Base-by-base conservation (phyloP, 2,888 invertebrate species). In the Drosophila greeni region DNA sequence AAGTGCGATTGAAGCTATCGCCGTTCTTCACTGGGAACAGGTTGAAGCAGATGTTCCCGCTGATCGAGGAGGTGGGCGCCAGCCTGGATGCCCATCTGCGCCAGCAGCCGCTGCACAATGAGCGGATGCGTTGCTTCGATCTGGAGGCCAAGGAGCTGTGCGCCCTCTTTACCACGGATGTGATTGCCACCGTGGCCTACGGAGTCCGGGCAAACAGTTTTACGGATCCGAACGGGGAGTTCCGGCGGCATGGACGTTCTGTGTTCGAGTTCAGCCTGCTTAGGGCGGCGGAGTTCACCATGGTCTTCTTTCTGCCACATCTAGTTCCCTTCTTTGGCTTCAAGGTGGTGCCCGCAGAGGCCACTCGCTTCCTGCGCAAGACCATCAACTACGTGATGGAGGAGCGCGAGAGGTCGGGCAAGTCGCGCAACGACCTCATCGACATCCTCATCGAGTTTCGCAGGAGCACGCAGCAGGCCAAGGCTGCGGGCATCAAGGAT, bases 401-500 rank as follows among this genome's bases (percentile, higher is more conserved):
- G 0, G 83, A 88, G 18, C 85, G 91, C 2, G 86, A 89, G 48
- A 74, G 85, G 34, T 85, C 87, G 1, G 89, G 89, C 7, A 67
- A 80, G 8, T 86, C 70, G 1, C 84, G 90, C 23, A 86, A 89
- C 37, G 91, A 91, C 73, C 87, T 91, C 0, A 88, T 91, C 26
- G 91, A 91, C 69, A 84, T 90, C 16, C 80, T 91, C n/a, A 86
- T 91, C 33, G 89, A 90, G 31, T 79, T 90, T 26, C 89, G 86
- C 59, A 56, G 74, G 2, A 86, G 88, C 42, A 89, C 90, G 36
- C 86, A 75, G 23, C 52, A 70, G 88, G 5, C 86, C 87, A 70
- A 72, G 36, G 59, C 47, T 1, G 42, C 64, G 3, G 65, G 71
- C 0, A 45, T 67, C 5, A 64, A 68, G n/a, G 61, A 70, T 18